phyloP scores from a whole-genome alignment of 2,113 vertebrate species.

The Callipepla californica region DNA sequence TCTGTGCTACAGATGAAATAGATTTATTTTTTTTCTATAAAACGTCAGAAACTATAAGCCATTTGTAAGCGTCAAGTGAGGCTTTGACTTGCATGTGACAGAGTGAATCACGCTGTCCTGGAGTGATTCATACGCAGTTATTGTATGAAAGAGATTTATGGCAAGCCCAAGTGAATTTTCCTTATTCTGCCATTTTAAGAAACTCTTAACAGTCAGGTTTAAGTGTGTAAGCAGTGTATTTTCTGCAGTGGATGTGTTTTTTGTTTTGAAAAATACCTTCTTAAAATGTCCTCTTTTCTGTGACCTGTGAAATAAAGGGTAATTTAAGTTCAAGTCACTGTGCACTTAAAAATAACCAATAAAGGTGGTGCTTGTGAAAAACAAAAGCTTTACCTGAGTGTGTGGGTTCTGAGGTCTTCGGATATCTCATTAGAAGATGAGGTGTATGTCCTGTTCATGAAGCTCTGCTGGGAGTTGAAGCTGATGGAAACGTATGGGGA shows the following conservation, averaged over 20 bases:
- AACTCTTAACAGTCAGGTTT: background rate
- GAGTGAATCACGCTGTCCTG: background rate
- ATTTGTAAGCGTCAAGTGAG: background rate
- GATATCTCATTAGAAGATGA: background rate
- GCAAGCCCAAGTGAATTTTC: background rate
- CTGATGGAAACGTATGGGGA: background rate
- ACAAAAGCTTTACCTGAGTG: background rate
- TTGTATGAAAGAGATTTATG: background rate
- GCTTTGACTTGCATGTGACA: background rate
- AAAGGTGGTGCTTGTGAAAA: background rate
- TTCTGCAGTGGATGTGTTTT: background rate
- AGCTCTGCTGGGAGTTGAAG: background rate
- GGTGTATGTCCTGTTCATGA: background rate
- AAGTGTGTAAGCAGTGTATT: background rate
- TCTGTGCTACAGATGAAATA: constrained; percentile 13
- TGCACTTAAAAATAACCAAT: fast-evolving
- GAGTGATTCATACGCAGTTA: background rate
- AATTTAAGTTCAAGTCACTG: background rate
- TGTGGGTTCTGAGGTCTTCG: background rate
- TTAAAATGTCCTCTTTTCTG: background rate
- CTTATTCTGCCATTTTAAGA: background rate
- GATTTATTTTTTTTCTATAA: background rate
- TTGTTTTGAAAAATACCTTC: background rate
- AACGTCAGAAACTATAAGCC: background rate
- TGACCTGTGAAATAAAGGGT: background rate